Conservation (phyloP, 2,888 invertebrate genomes). For the Geotrupes spiniger region DNA sequence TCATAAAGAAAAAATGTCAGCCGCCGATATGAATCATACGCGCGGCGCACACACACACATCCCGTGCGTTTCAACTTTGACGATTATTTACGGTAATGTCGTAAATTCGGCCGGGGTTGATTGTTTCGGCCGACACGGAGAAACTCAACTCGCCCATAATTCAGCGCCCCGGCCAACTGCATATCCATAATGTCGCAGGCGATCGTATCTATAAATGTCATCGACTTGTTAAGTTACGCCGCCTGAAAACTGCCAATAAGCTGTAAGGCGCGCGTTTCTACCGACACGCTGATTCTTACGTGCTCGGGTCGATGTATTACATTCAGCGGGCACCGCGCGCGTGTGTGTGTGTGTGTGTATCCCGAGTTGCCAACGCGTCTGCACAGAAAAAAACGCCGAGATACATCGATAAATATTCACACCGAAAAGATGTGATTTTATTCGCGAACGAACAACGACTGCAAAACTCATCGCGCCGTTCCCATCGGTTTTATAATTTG, state of each 20-base stretch:
- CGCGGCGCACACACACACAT: no score
- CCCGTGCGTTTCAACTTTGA: constrained; percentile 19
- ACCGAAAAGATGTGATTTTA: no score
- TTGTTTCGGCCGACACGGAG: constrained; percentile 32
- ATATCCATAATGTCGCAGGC: constrained; percentile 29
- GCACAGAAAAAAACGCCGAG: no score
- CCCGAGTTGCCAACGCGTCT: no score
- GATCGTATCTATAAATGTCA: constrained; percentile 36
- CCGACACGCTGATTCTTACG: constrained; percentile 31
- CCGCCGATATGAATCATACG: constrained; percentile 27
- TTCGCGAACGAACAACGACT: no score
- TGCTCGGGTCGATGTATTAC: constrained; percentile 16
- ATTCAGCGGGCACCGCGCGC: constrained; percentile 6
- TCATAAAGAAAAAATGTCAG: constrained; percentile 27
- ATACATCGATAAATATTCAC: no score
- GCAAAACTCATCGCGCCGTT: no score
- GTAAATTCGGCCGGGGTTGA: constrained; percentile 35
- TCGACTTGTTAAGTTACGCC: constrained; percentile 35
- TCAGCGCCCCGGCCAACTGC: constrained; percentile 26
- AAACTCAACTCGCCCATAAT: constrained; percentile 28
- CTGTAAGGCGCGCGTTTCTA: constrained; percentile 26
- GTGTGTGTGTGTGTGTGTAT: constrained; percentile 2
- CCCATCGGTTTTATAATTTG: no score
- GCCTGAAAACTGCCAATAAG: constrained; percentile 33
- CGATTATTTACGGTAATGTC: constrained; percentile 36